Percentiles rank a stretch among this genome's conserved stretches.
Conservation (phyloP, 2,888 invertebrate species). For the Frankliniella intonsa region DNA sequence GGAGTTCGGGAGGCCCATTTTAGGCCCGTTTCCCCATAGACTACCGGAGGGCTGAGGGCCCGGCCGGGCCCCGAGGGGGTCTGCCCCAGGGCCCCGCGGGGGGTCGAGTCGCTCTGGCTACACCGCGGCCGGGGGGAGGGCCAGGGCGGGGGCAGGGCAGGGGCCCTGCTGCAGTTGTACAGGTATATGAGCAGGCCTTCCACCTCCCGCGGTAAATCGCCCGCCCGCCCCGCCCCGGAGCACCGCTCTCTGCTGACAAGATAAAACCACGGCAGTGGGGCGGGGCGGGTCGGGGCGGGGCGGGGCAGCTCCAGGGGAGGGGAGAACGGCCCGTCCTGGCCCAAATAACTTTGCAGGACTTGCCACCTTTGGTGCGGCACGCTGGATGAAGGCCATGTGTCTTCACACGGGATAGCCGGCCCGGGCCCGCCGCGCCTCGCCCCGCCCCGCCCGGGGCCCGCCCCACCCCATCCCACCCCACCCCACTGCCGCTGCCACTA, state of each 20-base stretch:
- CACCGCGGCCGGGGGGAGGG: too few relatives aligned
- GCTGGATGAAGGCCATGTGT: not conserved
- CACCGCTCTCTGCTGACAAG: conserved; percentile 5
- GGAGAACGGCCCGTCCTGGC: not conserved
- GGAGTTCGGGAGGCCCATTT: too few relatives aligned
- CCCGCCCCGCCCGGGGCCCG: not conserved
- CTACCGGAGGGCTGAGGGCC: too few relatives aligned
- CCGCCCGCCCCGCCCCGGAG: not conserved
- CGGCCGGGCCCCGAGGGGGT: too few relatives aligned
- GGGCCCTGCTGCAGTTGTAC: too few relatives aligned
- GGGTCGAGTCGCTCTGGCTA: too few relatives aligned
- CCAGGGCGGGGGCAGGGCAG: too few relatives aligned
- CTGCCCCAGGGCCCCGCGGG: too few relatives aligned
- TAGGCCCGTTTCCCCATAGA: too few relatives aligned
- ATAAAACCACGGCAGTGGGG: not conserved
- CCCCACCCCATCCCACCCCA: not conserved
- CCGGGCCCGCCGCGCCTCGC: not conserved
- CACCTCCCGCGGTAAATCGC: conserved; percentile 10
- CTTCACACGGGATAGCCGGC: not conserved
- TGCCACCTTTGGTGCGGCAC: not conserved
- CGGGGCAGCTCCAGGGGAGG: too few relatives aligned
- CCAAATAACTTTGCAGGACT: conserved; percentile 15
- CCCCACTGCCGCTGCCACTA: not conserved
- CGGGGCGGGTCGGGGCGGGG: too few relatives aligned
- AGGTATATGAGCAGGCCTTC: not conserved